Conservation (phyloP, 2,888 invertebrate species). For the Conops quadrifasciatus region DNA sequence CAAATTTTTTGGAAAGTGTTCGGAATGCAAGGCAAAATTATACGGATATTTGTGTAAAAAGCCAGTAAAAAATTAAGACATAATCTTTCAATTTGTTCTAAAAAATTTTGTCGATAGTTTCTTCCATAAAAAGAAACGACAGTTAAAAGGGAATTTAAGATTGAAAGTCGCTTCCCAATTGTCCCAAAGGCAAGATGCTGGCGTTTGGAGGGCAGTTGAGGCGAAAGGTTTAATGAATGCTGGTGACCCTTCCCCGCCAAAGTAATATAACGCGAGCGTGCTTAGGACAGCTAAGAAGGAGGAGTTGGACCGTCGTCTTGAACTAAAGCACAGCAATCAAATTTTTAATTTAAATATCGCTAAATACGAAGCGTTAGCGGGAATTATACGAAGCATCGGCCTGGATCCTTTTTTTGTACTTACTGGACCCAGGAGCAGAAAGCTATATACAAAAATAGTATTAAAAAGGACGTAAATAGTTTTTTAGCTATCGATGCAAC, state of each 20-base stretch:
- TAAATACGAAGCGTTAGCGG: neutral
- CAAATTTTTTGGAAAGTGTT: neutral
- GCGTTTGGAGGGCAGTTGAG: neutral
- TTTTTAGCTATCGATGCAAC: constrained; percentile 1
- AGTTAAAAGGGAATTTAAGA: neutral
- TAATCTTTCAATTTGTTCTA: too few species aligned
- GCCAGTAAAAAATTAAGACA: neutral
- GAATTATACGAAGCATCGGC: neutral
- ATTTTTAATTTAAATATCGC: neutral
- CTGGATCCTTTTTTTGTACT: neutral
- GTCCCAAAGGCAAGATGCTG: neutral
- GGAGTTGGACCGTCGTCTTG: neutral
- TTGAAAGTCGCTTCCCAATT: neutral
- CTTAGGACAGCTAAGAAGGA: neutral
- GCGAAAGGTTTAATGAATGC: neutral
- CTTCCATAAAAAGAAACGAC: neutral
- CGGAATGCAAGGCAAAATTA: neutral
- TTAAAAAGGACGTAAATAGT: neutral
- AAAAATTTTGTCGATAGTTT: too few species aligned
- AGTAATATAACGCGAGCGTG: neutral
- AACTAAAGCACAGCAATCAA: neutral
- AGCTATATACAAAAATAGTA: neutral
- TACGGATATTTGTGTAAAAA: neutral
- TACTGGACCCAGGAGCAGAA: neutral
- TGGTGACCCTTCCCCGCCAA: constrained; percentile 1